phyloP scores from a whole-genome alignment of 1,140 invertebrate species.

The Portunus trituberculatus region DNA sequence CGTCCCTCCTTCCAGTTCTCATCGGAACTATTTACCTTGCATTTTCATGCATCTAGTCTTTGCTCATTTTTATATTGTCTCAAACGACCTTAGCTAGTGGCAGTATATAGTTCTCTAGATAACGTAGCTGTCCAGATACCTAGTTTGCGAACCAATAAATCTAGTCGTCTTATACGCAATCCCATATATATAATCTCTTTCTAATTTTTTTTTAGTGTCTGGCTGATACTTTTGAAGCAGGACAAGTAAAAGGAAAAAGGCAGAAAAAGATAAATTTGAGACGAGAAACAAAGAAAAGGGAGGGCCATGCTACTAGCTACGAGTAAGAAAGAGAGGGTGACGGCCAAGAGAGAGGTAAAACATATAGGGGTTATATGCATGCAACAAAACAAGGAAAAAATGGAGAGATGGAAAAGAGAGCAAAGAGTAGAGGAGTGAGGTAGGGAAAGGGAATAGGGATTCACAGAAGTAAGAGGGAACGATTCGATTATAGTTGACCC shows the following conservation, averaged over 20 bases:
- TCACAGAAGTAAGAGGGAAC: not conserved
- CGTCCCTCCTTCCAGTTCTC: not conserved
- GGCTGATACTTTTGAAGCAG: no score
- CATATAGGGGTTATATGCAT: not conserved
- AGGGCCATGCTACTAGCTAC: not conserved
- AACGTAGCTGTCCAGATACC: no score
- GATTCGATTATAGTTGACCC: not conserved
- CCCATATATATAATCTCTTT: no score
- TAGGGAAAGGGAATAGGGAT: not conserved
- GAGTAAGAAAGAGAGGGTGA: not conserved
- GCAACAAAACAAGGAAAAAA: not conserved
- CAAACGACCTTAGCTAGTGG: no score
- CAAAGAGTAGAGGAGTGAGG: not conserved
- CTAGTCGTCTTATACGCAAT: no score
- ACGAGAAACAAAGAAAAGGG: not conserved
- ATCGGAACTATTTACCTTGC: not conserved
- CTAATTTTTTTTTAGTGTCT: not conserved
- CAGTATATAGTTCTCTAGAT: no score
- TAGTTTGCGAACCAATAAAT: no score
- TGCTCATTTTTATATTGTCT: no score
- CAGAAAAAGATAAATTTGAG: no score
- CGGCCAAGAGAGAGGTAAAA: not conserved
- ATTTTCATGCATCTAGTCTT: no score
- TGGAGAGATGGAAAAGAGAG: not conserved
- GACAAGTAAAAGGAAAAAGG: not conserved